Base-by-base conservation (phyloP, 2,888 invertebrate species). In the Ochlodes sylvanus region DNA sequence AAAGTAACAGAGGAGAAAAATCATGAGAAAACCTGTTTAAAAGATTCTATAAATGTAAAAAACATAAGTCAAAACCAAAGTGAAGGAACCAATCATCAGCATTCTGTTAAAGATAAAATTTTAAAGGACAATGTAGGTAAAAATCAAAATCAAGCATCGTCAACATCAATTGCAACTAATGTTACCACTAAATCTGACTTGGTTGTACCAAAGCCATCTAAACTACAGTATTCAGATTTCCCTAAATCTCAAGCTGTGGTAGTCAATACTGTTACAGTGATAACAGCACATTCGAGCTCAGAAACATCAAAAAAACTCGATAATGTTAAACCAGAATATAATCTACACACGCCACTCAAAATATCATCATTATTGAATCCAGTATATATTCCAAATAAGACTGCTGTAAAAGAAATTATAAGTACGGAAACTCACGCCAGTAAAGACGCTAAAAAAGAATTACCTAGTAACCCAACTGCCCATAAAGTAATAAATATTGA, bases 281-380 rank as follows among this genome's bases (percentile, higher is more conserved):
- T 63, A 42, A 41, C 54, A 41, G 10, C 62, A 10, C 41, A 41
- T 7, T 34, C 32, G 69, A 66, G 47, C 56, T 27, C 66, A 52
- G 55, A 55, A 15, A 15, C 34, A 34, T 34, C 34, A 9, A 55
- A 52, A 14, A 52, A 21, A 32, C 14, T 34, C 0, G 55, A 5
- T 38, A 42, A 10, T 17, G 44, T 42, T 47, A 62, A 41, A 50
- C 27, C 62, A 71, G 77, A 71, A 52, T 75, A 69, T 66, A 69
- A 75, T 70, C 73, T 83, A 54, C 78, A 86, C 68, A 86, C 80
- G 4, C 90, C 92, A 7, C 75, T 91, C 72, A 90, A 82, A 79
- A 87, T 92, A 78, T 92, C 92, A 10, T 86, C 90, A 1, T 75
- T 92, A 54, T 76, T 92, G 63, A 75, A 77, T 66, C 76, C 77